Conservation (phyloP, 2,113 vertebrate genomes). For the Hippocampus zosterae region DNA sequence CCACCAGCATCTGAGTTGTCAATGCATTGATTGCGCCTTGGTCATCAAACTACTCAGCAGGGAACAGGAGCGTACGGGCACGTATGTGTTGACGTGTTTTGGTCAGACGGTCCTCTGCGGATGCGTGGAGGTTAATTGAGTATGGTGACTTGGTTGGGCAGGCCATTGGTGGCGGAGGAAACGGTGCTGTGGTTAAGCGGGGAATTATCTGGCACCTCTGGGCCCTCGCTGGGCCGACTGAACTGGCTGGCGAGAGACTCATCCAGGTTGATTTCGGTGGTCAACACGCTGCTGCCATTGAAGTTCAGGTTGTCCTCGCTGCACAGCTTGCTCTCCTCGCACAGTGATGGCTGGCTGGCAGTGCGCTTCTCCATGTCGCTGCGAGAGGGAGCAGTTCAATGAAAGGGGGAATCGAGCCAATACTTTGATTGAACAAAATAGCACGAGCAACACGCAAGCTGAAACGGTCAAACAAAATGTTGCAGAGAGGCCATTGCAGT, state of each 20-base stretch:
- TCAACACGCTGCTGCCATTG: constrained; percentile 80
- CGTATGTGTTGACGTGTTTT: constrained; percentile 61
- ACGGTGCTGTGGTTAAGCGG: constrained; percentile 63
- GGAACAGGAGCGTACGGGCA: constrained; percentile 56
- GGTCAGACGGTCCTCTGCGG: constrained; percentile 55
- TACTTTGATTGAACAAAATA: neutral
- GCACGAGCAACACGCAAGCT: neutral
- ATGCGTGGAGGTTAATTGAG: constrained; percentile 58
- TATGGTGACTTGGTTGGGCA: constrained; percentile 64
- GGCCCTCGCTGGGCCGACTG: constrained; percentile 78
- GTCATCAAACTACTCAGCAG: constrained; percentile 44
- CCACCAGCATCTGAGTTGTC: constrained; percentile 47
- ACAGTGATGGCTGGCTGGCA: constrained; percentile 83
- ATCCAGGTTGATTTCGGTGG: constrained; percentile 85
- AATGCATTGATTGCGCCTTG: constrained; percentile 55
- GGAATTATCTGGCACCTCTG: constrained; percentile 70
- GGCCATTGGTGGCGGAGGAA: constrained; percentile 50
- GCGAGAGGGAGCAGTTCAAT: neutral
- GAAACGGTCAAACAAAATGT: neutral
- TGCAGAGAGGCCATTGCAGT: constrained; percentile 4
- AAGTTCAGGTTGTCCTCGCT: constrained; percentile 84
- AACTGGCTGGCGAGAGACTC: constrained; percentile 87
- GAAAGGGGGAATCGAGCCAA: neutral
- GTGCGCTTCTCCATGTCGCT: constrained; percentile 87
- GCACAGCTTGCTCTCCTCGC: constrained; percentile 80